Conservation (phyloP, 2,888 invertebrate genomes). For the Limnephilus rhombicus region DNA sequence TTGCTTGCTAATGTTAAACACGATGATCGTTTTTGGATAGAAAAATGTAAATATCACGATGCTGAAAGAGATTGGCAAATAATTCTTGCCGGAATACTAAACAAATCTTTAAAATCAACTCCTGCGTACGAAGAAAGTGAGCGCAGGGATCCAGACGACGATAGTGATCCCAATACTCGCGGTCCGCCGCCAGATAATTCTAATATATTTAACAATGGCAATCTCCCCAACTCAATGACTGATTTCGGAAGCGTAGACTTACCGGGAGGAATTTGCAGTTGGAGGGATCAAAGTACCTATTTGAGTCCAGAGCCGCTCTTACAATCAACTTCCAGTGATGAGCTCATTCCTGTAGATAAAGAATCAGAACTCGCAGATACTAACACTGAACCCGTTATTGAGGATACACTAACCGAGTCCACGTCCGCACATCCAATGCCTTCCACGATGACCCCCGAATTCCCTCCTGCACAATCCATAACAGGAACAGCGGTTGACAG, state of each 20-base stretch:
- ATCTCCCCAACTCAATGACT: constrained; percentile 70
- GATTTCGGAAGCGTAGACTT: constrained; percentile 85
- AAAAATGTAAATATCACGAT: constrained; percentile 80
- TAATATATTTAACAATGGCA: constrained; percentile 70
- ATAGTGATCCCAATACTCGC: constrained; percentile 75
- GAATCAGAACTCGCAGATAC: constrained; percentile 50
- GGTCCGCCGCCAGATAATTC: constrained; percentile 64
- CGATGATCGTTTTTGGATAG: constrained; percentile 79
- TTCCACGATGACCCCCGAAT: constrained; percentile 54
- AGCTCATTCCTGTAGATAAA: constrained; percentile 64
- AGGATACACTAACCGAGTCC: constrained; percentile 60
- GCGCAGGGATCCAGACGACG: constrained; percentile 80
- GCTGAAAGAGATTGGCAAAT: constrained; percentile 82
- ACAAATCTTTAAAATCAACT: constrained; percentile 69
- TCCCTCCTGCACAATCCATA: constrained; percentile 61
- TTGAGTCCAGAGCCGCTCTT: constrained; percentile 79
- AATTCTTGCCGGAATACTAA: constrained; percentile 74
- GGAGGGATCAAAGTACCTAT: constrained; percentile 90
- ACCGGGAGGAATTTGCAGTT: constrained; percentile 88
- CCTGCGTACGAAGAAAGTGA: constrained; percentile 77
- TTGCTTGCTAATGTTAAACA: constrained; percentile 50
- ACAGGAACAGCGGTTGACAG: constrained; percentile 59
- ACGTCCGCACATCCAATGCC: constrained; percentile 43
- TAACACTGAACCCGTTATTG: constrained; percentile 64
- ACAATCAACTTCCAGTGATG: constrained; percentile 52